Evolutionary conservation across 2,113 vertebrate genomes (phyloP).

Genomic region (Sinocyclocheilus grahami): DNA sequence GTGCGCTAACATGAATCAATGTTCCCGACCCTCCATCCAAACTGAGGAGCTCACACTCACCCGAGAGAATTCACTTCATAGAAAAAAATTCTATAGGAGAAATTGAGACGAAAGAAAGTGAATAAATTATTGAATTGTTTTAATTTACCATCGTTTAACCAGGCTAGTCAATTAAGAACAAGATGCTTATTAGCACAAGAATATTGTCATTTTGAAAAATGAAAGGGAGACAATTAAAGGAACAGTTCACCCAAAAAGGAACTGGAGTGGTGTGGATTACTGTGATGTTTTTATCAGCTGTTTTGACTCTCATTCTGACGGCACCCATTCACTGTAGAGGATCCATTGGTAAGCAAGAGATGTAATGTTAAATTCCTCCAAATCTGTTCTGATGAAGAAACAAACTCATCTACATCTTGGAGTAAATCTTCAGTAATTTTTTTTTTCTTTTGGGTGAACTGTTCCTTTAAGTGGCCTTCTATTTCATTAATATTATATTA

Average conservation of each 20-base stretch:
- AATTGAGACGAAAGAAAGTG: background rate
- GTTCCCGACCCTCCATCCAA: background rate
- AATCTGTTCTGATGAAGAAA: too few species aligned
- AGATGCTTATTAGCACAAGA: background rate
- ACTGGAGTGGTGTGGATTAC: background rate
- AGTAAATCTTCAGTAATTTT: too few species aligned
- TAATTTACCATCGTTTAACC: background rate
- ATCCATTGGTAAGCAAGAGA: too few species aligned
- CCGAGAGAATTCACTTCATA: background rate
- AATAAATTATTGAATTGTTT: constrained; percentile 2
- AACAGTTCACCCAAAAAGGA: background rate
- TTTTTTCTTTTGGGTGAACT: too few species aligned
- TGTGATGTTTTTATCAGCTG: background rate
- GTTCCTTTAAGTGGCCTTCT: too few species aligned
- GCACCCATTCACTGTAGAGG: background rate
- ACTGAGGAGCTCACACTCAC: background rate
- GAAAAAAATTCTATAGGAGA: too few species aligned
- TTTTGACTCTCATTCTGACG: background rate
- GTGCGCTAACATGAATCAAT: constrained; percentile 17
- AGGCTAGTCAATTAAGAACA: background rate
- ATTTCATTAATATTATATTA: too few species aligned
- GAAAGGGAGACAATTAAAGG: background rate
- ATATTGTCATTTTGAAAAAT: background rate
- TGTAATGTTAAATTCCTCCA: too few species aligned
- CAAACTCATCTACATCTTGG: too few species aligned